Evolutionary conservation across 35 echinoderm and acorn worm genomes (phyloP).

Genomic region (Heliocidaris erythrogramma): DNA sequence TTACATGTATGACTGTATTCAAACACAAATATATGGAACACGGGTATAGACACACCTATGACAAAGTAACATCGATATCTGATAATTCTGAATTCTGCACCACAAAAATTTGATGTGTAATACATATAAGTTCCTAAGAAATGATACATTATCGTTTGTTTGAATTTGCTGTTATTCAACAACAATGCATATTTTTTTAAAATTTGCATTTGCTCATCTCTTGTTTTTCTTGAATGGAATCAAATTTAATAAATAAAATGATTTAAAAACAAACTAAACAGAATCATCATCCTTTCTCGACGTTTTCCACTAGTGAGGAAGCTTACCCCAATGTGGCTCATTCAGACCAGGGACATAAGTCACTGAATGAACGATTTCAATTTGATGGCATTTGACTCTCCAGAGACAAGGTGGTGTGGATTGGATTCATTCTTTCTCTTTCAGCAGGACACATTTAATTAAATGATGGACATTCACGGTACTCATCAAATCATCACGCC

Average conservation of each 20-base stretch:
- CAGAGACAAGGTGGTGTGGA: neutral
- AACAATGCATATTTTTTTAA: no score
- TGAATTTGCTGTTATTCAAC: no score
- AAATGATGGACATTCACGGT: neutral
- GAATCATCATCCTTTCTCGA: neutral
- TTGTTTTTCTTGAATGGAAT: neutral
- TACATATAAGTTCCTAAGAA: no score
- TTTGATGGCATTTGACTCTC: slow-evolving; percentile 8
- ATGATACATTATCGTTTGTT: no score
- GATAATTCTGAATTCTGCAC: no score
- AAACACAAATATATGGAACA: no score
- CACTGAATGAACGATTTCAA: neutral
- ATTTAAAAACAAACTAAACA: neutral
- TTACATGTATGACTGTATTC: no score
- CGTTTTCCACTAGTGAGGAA: neutral
- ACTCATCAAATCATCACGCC: neutral
- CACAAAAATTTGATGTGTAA: no score
- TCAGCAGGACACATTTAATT: neutral
- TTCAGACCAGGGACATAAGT: neutral
- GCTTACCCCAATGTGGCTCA: neutral
- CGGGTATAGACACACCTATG: no score
- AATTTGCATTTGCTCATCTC: no score
- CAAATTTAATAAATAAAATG: neutral
- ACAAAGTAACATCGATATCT: no score
- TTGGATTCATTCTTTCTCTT: neutral